Base-by-base conservation (phyloP, 1,140 invertebrate species). In the Drosophila elegans region DNA sequence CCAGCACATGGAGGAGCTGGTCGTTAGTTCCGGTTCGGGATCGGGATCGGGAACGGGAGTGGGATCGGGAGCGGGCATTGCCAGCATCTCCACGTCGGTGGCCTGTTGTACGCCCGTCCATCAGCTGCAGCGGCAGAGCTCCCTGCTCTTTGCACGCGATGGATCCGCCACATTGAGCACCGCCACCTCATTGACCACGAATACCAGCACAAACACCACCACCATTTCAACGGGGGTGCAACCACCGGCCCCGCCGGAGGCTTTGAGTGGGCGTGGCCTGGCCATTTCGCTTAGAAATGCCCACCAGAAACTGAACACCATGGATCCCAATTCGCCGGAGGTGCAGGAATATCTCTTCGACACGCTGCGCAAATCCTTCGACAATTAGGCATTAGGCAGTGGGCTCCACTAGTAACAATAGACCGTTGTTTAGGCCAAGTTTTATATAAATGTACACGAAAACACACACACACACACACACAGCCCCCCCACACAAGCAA, bases 271-370 rank as follows among this genome's bases (percentile, higher is more conserved):
- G 38, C 62, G 56, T n/a, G 39, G 34, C 34, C 32, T 69, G 59
- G 75, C 84, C n/a, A 46, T 91, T 3, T 85, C 91, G 11, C 21
- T 92, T 49, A 78, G 78, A 46, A 85, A 57, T 59, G 75, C 74
- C 9, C 90, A 91, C 32, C 89, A 91, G 41, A 93, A 93, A 63
- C 90, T 94, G 32, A 94, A 93, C 64, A 94, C 94, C 34, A 93
- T 94, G 84, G 94, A 94, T 67, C 93, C 93, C 29, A 93, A 92
- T 68, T 93, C 92, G 63, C 93, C 94, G 9, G 94, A 95, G 72
- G 94, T 94, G 57, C 94, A 94, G 46, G 94, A 95, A 62, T 94
- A 94, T 76, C 93, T 94, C 74, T 95, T 95, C 93, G 94, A 95
- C 67, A 93, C 92, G 48, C 85, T 94, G 80, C 93, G 94, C 80